These are phyloP conservation scores for Spilogale gracilis DNA, from an alignment of 2,113 vertebrate species.

Conservation along the genomic window DNA sequence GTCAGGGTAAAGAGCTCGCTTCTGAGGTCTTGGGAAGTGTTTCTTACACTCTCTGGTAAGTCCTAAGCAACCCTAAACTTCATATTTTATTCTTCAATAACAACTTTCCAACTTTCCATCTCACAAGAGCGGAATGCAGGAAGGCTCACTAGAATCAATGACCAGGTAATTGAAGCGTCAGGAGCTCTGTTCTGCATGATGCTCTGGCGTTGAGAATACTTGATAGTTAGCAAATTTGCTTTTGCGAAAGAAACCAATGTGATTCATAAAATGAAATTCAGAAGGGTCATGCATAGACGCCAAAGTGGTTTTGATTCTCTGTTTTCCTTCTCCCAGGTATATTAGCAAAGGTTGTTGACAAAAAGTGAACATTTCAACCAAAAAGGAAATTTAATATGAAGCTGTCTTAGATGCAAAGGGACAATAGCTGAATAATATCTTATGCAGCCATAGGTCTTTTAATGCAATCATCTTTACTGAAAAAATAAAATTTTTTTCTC, in stretches of 20 bases:
- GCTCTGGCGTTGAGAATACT: not conserved
- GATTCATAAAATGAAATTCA: slow-evolving; percentile 51
- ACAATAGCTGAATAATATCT: not conserved
- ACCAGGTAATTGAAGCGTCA: not conserved
- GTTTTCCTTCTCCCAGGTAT: not conserved
- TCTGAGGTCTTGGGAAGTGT: not conserved
- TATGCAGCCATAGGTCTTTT: slow-evolving; percentile 22
- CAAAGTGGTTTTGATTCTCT: slow-evolving; percentile 4
- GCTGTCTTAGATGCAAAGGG: slow-evolving; percentile 30
- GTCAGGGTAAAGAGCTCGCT: not conserved
- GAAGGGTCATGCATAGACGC: not conserved
- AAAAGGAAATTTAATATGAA: slow-evolving; percentile 53
- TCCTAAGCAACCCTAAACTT: not conserved
- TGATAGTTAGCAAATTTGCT: slow-evolving; percentile 55
- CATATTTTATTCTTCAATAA: not conserved
- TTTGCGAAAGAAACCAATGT: slow-evolving; percentile 52
- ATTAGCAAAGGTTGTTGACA: slow-evolving; percentile 44
- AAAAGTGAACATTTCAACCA: slow-evolving; percentile 38
- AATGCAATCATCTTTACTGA: slow-evolving; percentile 59
- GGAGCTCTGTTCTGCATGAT: slow-evolving; percentile 53
- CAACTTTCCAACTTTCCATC: not conserved
- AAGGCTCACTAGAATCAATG: not conserved
- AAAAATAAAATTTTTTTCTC: slow-evolving; percentile 31
- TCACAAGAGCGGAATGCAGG: not conserved
- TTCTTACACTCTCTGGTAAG: not conserved